These are phyloP conservation scores for Rhynchopsitta pachyrhyncha DNA, from an alignment of 2,113 vertebrate genomes.

Conservation along the genomic window DNA sequence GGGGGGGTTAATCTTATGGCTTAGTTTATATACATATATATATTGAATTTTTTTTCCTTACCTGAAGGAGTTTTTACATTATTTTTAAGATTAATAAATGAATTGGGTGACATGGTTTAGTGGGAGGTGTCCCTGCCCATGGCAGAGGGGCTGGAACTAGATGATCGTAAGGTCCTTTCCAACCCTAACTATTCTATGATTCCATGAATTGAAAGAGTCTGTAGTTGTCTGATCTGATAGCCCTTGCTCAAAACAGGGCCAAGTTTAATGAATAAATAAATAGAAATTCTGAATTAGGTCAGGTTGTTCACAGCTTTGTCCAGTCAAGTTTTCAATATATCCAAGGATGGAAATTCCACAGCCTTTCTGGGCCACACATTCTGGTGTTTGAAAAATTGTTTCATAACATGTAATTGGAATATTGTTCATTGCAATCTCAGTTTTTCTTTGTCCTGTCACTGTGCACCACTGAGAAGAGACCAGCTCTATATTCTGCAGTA, in stretches of 20 bases:
- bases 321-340: background rate
- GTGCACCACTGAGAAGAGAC: background rate
- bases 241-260: background rate
- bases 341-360: background rate
- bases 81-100: background rate
- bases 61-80: background rate
- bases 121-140: too few relatives aligned
- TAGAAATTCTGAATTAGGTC: background rate
- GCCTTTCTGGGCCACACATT: background rate
- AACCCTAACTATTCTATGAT: too few relatives aligned
- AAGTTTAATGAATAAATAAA: background rate
- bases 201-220: background rate
- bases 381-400: background rate
- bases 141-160: too few relatives aligned
- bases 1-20: rapidly evolving
- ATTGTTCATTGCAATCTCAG: background rate
- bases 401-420: background rate
- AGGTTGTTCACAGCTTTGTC: background rate
- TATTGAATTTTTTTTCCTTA: background rate
- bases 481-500: background rate
- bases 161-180: too few relatives aligned
- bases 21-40: background rate
- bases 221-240: background rate
- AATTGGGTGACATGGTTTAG: background rate
- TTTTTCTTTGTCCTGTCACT: background rate